These are phyloP conservation scores for Physocephala rufipes DNA, from an alignment of 2,888 invertebrate species.

Conservation along the genomic window DNA sequence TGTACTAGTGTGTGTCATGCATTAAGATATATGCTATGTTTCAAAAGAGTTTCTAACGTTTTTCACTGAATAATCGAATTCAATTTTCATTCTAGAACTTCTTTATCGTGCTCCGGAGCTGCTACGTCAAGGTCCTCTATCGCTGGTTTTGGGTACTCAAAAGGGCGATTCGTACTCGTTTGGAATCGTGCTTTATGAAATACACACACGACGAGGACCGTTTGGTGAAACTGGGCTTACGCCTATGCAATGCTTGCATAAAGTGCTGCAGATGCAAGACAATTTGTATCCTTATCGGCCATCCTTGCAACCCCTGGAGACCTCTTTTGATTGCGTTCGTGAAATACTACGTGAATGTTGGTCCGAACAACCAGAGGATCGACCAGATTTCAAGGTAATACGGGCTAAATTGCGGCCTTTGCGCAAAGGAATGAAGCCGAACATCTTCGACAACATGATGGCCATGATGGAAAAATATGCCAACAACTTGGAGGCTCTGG, in stretches of 20 bases:
- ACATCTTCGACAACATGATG: constrained; percentile 98
- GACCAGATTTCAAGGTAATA: constrained; percentile 88
- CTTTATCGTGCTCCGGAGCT: constrained; percentile 86
- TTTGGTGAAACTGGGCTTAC: constrained; percentile 78
- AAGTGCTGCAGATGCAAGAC: constrained; percentile 63
- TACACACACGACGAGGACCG: constrained; percentile 86
- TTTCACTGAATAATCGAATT: not conserved
- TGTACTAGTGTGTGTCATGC: constrained; percentile 76
- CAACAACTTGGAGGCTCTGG: constrained; percentile 91
- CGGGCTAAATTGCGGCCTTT: constrained; percentile 81
- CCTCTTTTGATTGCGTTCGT: constrained; percentile 85
- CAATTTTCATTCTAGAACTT: constrained; percentile 68
- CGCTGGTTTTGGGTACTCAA: constrained; percentile 70
- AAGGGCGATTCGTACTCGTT: constrained; percentile 89
- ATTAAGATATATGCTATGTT: constrained; percentile 66
- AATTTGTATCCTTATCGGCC: constrained; percentile 68
- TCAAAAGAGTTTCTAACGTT: too few relatives aligned
- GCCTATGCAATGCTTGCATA: constrained; percentile 70
- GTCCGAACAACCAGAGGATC: constrained; percentile 79
- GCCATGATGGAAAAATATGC: constrained; percentile 98
- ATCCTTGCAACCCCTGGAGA: constrained; percentile 79
- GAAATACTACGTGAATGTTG: constrained; percentile 89
- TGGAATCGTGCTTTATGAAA: constrained; percentile 86
- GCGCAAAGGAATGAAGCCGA: constrained; percentile 91
- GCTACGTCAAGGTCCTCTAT: constrained; percentile 68